Conservation (phyloP, 1,140 invertebrate genomes). For the Dreissena rostriformis region DNA sequence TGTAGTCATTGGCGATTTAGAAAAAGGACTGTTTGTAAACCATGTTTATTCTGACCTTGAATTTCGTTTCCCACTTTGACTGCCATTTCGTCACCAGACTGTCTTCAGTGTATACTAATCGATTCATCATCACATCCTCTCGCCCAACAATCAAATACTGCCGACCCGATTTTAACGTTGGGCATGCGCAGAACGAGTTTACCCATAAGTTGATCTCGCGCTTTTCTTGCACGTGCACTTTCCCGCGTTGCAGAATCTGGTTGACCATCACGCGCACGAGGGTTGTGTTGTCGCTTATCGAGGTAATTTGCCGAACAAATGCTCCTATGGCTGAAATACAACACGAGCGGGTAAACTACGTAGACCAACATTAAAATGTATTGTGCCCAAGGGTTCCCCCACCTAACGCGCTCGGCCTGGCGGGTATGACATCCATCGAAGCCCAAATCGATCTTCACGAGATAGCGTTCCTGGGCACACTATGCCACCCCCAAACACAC, state of each 20-base stretch:
- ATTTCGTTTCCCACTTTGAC: slow-evolving; percentile 49
- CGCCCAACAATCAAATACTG: slow-evolving; percentile 47
- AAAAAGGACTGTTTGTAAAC: too few species aligned
- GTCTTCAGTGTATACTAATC: slow-evolving; percentile 17
- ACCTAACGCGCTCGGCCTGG: too few species aligned
- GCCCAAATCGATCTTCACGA: too few species aligned
- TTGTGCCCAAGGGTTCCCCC: too few species aligned
- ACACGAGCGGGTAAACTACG: too few species aligned
- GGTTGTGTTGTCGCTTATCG: slow-evolving; percentile 26
- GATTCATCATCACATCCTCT: slow-evolving; percentile 40
- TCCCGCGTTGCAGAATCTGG: slow-evolving; percentile 32
- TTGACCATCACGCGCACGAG: slow-evolving; percentile 36
- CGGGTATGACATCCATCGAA: too few species aligned
- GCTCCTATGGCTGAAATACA: slow-evolving; percentile 42
- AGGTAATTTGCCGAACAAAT: slow-evolving; percentile 18
- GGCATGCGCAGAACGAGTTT: slow-evolving; percentile 41
- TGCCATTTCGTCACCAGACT: slow-evolving; percentile 48
- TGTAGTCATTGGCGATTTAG: too few species aligned
- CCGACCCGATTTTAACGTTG: slow-evolving; percentile 7
- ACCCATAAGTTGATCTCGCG: slow-evolving; percentile 38
- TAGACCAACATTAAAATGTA: not conserved
- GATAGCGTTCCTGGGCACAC: too few species aligned
- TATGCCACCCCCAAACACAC: too few species aligned
- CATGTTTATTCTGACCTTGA: slow-evolving; percentile 27
- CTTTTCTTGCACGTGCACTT: slow-evolving; percentile 43